Evolutionary conservation across 2,113 vertebrate species (phyloP), one percentile per base, ranked within the genome.

Genomic region (Callaeas wilsoni): DNA sequence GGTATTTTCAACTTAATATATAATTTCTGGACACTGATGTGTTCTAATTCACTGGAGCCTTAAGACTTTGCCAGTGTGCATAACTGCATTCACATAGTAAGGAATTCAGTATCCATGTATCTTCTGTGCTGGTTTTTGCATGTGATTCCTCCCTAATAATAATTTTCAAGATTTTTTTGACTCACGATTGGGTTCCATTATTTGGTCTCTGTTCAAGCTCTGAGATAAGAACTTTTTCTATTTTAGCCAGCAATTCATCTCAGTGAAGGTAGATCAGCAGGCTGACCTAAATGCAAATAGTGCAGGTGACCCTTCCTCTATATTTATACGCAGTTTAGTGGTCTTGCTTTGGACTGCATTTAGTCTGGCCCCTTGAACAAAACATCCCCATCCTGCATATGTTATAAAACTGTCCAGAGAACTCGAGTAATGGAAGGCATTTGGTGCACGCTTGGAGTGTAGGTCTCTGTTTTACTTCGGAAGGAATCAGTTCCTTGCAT

Each of bases 111-210:
- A 74, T 41, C 29, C 16, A 18, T 75, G 30, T 9, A 11, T 32
- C 10, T 87, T 81, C 81, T 27, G 27, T 42, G n/a, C 26, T 53
- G 21, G 2, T 69, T 84, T 25, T 47, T 49, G 12, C 17, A 17
- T 35, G 7, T 12, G 18, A 52, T 83, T 75, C 80, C 32, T 69
- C 46, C 37, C 29, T 80, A 30, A 41, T 17, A 60, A 33, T 53
- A 44, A 37, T 56, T 80, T 68, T 6, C 4, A 41, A 49, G 10
- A 18, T 33, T 62, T 63, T 30, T 87, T 83, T 74, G 4, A 20
- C 16, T 25, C 1, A 0, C 56, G 16, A 1, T 57, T 84, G 30
- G 0, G 1, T 84, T 81, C 18, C 12, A 35, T 30, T 68, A 30
- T 70, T 92, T 44, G 53, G 20, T 49, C 10, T 56, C n/a, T 56